These are phyloP conservation scores for Larimichthys polyactis DNA, from an alignment of 2,113 vertebrate genomes.

Conservation along the genomic window DNA sequence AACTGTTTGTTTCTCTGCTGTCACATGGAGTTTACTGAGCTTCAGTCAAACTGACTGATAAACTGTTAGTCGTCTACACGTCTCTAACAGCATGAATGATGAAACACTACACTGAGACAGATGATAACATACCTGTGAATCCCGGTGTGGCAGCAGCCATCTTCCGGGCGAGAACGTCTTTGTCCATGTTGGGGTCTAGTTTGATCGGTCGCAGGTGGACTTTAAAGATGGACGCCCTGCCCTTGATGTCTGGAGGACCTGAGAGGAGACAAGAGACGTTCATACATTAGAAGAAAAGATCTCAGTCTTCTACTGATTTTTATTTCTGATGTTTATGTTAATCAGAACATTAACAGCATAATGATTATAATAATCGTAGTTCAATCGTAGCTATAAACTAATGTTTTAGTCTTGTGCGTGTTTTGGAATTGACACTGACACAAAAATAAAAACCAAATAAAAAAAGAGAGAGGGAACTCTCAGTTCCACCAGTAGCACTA, in stretches of 20 bases:
- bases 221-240: constrained; percentile 96
- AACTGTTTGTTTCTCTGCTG: neutral
- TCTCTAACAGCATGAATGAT: neutral
- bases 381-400: too few relatives aligned
- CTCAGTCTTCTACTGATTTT: too few relatives aligned
- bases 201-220: constrained; percentile 94
- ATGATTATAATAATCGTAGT: too few relatives aligned
- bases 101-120: neutral
- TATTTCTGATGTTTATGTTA: too few relatives aligned
- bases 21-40: neutral
- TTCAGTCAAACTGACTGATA: neutral
- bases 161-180: constrained; percentile 91
- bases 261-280: neutral
- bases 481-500: neutral
- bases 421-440: too few relatives aligned
- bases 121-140: constrained; percentile 86
- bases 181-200: constrained; percentile 85
- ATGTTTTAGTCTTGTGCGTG: too few relatives aligned
- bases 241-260: constrained; percentile 97
- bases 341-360: too few relatives aligned
- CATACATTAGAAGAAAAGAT: neutral
- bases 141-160: constrained; percentile 94
- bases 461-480: neutral
- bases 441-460: too few relatives aligned
- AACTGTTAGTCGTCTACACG: neutral